Conservation (phyloP, 2,888 invertebrate species). For the Melanophora roralis region DNA sequence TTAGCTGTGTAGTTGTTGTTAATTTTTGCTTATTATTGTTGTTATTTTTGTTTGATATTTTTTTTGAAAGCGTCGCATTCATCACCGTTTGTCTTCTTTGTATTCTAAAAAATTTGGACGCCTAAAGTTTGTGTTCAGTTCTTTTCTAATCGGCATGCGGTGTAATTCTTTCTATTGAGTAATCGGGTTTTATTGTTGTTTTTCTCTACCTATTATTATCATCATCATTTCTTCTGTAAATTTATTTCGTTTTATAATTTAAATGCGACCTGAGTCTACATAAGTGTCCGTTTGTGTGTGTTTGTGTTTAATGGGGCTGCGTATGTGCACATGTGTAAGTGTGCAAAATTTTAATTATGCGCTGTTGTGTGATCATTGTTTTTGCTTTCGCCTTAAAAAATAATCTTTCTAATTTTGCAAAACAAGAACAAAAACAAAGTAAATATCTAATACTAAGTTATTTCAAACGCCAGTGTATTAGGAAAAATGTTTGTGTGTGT, state of each 20-base stretch:
- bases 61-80: conserved; percentile 47
- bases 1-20: conserved; percentile 43
- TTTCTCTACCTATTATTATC: not conserved
- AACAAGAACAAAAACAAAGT: not conserved
- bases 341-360: conserved; percentile 28
- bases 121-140: conserved; percentile 70
- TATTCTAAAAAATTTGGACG: conserved; percentile 66
- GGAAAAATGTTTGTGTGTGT: not conserved
- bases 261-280: not conserved
- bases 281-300: not conserved
- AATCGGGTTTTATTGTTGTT: conserved; percentile 57
- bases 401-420: conserved; percentile 2
- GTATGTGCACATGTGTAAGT: not conserved
- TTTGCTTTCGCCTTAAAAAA: conserved; percentile 13
- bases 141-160: conserved; percentile 75
- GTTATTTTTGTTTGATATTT: conserved; percentile 26
- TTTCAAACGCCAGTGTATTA: not conserved
- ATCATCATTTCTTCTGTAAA: conserved; percentile 11
- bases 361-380: conserved; percentile 48
- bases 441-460: not conserved
- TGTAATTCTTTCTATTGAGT: conserved; percentile 72
- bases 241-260: conserved; percentile 3
- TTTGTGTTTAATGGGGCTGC: conserved; percentile 1
- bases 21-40: conserved; percentile 22
- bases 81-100: conserved; percentile 40